These are phyloP conservation scores for Dynastes grantii DNA, from an alignment of 2,888 invertebrate genomes.

Conservation along the genomic window DNA sequence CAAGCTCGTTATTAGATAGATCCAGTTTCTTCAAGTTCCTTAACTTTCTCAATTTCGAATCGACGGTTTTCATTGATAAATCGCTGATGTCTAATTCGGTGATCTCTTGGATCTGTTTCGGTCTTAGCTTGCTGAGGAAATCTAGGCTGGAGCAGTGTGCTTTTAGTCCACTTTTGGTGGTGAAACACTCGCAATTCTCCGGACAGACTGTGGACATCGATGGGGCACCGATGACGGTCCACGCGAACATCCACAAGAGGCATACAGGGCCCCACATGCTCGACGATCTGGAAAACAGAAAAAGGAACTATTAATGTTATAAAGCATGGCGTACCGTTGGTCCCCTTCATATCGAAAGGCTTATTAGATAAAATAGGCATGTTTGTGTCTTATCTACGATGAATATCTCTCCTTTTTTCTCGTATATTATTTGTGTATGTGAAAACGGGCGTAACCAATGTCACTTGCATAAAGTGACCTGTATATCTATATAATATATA, in stretches of 20 bases:
- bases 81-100: constrained; percentile 62
- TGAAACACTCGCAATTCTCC: constrained; percentile 74
- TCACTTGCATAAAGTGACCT: constrained; percentile 59
- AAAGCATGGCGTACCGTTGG: background rate
- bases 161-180: constrained; percentile 80
- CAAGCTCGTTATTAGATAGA: constrained; percentile 63
- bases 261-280: constrained; percentile 52
- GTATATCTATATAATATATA: constrained; percentile 50
- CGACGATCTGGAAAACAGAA: constrained; percentile 48
- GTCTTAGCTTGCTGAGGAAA: constrained; percentile 78
- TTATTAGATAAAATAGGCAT: constrained; percentile 42
- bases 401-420: constrained; percentile 27
- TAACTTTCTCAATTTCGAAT: constrained; percentile 64
- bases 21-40: constrained; percentile 64
- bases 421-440: background rate
- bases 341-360: constrained; percentile 14
- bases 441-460: constrained; percentile 55
- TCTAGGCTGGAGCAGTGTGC: constrained; percentile 80
- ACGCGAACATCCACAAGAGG: constrained; percentile 50
- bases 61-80: constrained; percentile 62
- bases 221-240: constrained; percentile 56
- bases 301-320: constrained; percentile 27
- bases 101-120: constrained; percentile 63
- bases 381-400: constrained; percentile 27
- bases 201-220: constrained; percentile 70